phyloP scores from a whole-genome alignment of 2,113 vertebrate genomes.

The Bubalus kerabau region DNA sequence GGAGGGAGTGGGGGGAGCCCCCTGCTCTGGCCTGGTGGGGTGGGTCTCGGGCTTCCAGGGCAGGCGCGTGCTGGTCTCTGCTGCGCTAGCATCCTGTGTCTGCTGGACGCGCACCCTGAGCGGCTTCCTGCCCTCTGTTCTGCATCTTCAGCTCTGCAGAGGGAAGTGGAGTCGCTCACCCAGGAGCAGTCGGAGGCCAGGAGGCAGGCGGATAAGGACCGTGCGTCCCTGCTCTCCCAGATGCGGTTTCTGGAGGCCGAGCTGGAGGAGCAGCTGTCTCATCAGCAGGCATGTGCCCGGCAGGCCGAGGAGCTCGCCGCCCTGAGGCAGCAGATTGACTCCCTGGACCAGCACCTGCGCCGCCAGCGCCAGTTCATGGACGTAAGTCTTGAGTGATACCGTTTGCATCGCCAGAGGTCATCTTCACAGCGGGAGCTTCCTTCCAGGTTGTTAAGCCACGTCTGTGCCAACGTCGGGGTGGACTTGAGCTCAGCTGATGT shows the following conservation, averaged over 20 bases:
- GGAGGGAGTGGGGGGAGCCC: not conserved
- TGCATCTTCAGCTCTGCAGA: conserved; percentile 81
- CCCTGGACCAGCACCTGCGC: conserved; percentile 94
- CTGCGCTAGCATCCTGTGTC: accelerated
- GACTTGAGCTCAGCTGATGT: not conserved
- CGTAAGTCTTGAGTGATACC: conserved; percentile 71
- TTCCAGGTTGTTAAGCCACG: not conserved
- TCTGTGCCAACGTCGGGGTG: accelerated
- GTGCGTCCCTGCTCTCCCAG: conserved; percentile 81
- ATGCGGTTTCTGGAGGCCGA: conserved; percentile 88
- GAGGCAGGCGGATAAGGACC: conserved; percentile 92
- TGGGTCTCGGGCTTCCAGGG: not conserved
- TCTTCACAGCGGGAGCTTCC: accelerated
- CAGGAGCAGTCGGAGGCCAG: conserved; percentile 89
- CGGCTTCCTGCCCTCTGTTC: not conserved
- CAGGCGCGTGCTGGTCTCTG: not conserved
- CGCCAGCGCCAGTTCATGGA: conserved; percentile 95
- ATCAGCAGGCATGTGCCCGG: conserved; percentile 79
- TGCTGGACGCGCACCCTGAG: accelerated
- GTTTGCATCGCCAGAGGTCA: accelerated
- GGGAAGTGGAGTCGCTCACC: conserved; percentile 86
- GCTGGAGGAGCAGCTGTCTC: conserved; percentile 89
- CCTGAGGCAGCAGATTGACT: conserved; percentile 87
- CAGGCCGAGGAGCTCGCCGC: conserved; percentile 84
- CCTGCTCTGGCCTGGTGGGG: not conserved